A percentile compares a stretch with the other conserved stretches of the same genome.
Evolutionary conservation across 2,888 invertebrate genomes (phyloP).

Genomic region (Malthinus flaveolus): DNA sequence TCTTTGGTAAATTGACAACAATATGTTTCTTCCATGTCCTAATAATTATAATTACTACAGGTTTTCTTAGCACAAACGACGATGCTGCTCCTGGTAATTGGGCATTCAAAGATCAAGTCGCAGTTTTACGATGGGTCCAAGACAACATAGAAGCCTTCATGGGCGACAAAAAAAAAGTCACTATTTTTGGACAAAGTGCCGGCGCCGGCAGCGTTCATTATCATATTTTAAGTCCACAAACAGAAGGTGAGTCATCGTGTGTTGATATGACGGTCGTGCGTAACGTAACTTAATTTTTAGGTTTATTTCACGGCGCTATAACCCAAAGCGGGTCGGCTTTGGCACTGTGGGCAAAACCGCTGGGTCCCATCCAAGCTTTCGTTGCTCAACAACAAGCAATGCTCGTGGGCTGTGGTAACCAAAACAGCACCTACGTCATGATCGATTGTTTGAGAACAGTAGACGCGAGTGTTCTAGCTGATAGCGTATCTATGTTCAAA

Average conservation of each 20-base stretch:
- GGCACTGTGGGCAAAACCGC: constrained; percentile 49
- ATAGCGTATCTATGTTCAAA: constrained; percentile 55
- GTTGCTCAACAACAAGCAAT: constrained; percentile 52
- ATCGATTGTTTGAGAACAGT: constrained; percentile 53
- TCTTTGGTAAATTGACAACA: constrained; percentile 41
- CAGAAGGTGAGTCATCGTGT: constrained; percentile 42
- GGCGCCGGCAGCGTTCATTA: constrained; percentile 56
- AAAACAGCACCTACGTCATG: constrained; percentile 45
- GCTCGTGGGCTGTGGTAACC: constrained; percentile 51
- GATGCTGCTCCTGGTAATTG: constrained; percentile 56
- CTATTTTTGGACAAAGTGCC: constrained; percentile 58
- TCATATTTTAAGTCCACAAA: constrained; percentile 55
- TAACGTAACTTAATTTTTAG: constrained; percentile 31
- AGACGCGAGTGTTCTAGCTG: constrained; percentile 49
- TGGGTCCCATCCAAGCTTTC: constrained; percentile 32
- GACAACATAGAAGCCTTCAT: constrained; percentile 54
- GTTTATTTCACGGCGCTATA: constrained; percentile 55
- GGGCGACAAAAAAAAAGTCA: constrained; percentile 54
- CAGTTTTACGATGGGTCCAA: constrained; percentile 56
- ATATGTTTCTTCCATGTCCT: neutral
- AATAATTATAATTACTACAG: constrained; percentile 33
- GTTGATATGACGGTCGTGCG: neutral
- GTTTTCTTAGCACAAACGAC: constrained; percentile 57
- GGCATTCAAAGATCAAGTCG: constrained; percentile 57
- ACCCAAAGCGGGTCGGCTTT: constrained; percentile 57